phyloP scores from a whole-genome alignment of 2,888 invertebrate genomes.

The Sicus ferrugineus region DNA sequence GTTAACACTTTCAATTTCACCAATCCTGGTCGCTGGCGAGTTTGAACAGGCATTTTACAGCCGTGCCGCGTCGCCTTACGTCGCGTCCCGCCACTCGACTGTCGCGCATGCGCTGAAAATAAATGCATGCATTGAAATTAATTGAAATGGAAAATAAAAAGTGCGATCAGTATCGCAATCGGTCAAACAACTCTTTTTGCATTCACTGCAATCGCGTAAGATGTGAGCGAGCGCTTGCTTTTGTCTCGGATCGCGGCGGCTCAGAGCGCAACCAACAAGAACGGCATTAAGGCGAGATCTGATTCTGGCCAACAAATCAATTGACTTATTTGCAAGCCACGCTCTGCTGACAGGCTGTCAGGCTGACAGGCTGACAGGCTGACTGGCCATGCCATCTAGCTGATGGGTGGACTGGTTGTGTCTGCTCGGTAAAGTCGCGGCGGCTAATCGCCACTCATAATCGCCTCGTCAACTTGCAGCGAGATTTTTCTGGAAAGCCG shows the following conservation, averaged over 20 bases:
- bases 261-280: neutral
- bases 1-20: neutral
- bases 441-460: conserved; percentile 1
- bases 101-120: conserved; percentile 19
- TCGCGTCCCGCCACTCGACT: too few species aligned
- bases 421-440: too few species aligned
- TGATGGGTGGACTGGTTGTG: neutral
- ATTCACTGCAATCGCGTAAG: neutral
- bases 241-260: neutral
- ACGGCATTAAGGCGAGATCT: neutral
- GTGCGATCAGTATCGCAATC: conserved; percentile 23
- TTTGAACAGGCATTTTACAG: neutral
- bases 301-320: neutral
- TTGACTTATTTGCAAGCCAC: conserved; percentile 21
- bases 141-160: conserved; percentile 24
- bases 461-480: conserved; percentile 2
- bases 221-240: neutral
- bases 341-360: neutral
- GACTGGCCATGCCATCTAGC: neutral
- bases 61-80: too few species aligned
- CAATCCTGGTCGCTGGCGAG: neutral
- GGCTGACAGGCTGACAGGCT: neutral
- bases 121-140: conserved; percentile 23
- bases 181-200: conserved; percentile 3
- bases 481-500: neutral